Percentiles rank a stretch among this genome's conserved stretches.
Evolutionary conservation across 2,113 vertebrate species (phyloP).

Genomic region (Lycaon pictus): DNA sequence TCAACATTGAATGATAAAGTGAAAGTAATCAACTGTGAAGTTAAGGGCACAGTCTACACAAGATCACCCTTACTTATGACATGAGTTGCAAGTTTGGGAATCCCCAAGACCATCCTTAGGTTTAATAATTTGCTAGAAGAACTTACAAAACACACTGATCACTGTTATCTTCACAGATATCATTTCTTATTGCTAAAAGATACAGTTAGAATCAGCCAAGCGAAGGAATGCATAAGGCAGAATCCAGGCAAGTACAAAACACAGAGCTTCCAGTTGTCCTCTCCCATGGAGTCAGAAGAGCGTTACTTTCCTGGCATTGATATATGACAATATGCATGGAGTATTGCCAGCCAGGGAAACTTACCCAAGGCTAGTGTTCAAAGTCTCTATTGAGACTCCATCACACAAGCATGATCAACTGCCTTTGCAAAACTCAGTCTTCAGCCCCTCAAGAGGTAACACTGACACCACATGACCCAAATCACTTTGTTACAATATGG

Average conservation of each 20-base stretch:
- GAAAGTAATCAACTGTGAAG: not conserved
- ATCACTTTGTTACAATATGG: not conserved
- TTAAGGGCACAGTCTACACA: not conserved
- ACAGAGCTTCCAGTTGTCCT: not conserved
- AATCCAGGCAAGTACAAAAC: not conserved
- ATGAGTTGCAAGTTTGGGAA: not conserved
- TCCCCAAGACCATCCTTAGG: not conserved
- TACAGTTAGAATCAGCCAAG: not conserved
- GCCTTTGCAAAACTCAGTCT: not conserved
- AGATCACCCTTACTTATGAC: not conserved
- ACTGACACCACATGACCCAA: not conserved
- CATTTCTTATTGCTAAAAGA: not conserved
- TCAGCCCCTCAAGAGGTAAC: not conserved
- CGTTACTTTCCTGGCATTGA: not conserved
- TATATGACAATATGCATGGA: not conserved
- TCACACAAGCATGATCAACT: not conserved
- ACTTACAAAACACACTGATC: not conserved
- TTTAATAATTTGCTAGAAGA: conserved; percentile 26
- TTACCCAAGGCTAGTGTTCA: not conserved
- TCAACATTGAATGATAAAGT: not conserved
- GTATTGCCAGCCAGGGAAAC: not conserved
- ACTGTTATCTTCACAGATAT: not conserved
- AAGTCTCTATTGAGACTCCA: not conserved
- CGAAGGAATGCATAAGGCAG: not conserved
- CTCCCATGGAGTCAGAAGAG: not conserved